Conservation (phyloP, 1,140 invertebrate genomes). For the Platyscapa corneri region DNA sequence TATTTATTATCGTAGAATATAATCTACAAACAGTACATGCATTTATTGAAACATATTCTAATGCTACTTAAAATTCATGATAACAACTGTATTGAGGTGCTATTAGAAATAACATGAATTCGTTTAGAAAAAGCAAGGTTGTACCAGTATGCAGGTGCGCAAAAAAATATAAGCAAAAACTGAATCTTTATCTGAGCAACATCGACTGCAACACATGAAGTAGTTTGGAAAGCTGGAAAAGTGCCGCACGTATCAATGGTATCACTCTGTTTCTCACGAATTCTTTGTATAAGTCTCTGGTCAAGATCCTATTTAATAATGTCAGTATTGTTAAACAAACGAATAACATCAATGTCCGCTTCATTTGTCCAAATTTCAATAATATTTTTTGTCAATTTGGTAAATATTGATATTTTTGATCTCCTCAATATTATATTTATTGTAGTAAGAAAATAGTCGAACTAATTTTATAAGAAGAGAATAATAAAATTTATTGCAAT, state of each 20-base stretch:
- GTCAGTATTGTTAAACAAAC: not conserved
- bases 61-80: no score
- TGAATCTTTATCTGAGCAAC: not conserved
- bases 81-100: no score
- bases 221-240: not conserved
- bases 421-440: not conserved
- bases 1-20: not conserved
- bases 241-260: not conserved
- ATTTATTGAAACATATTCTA: no score
- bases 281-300: not conserved
- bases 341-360: constrained; percentile 23
- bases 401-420: constrained; percentile 21
- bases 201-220: not conserved
- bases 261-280: not conserved
- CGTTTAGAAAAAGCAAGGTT: no score
- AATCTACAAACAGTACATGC: not conserved
- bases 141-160: no score
- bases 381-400: constrained; percentile 4
- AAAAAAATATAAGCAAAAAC: no score
- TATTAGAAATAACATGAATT: no score
- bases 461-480: not conserved
- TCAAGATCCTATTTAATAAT: constrained; percentile 4
- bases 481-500: not conserved
- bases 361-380: constrained; percentile 5
- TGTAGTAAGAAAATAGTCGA: not conserved